Percentiles rank a stretch among this genome's conserved stretches.
These are phyloP conservation scores for Drosophila helvetica DNA, from an alignment of 2,888 invertebrate genomes.

Conservation along the genomic window DNA sequence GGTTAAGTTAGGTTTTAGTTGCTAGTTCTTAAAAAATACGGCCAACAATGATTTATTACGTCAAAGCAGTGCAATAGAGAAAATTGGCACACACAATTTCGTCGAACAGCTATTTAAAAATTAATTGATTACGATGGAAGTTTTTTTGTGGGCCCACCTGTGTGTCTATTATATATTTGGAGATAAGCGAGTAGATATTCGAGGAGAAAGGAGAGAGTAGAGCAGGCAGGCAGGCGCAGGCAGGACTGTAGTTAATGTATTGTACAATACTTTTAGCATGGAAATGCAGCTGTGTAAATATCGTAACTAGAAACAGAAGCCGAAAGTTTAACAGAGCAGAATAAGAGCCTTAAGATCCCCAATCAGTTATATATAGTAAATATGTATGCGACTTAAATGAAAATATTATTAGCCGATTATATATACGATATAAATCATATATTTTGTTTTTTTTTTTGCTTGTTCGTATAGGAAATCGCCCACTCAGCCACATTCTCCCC, in stretches of 20 bases:
- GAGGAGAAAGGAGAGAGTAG: no score
- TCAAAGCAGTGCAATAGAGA: no score
- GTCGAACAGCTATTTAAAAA: background rate
- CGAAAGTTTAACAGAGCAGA: background rate
- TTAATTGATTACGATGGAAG: constrained; percentile 1
- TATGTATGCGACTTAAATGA: constrained; percentile 9
- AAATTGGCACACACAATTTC: no score
- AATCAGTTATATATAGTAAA: constrained; percentile 5
- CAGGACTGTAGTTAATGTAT: constrained; percentile 16
- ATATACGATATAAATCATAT: constrained; percentile 1
- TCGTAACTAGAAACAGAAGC: constrained; percentile 14
- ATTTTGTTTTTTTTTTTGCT: background rate
- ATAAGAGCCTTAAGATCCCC: background rate
- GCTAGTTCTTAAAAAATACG: constrained; percentile 19
- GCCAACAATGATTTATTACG: background rate
- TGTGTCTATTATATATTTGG: constrained; percentile 24
- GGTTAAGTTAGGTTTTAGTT: constrained; percentile 31
- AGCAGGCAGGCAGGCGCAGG: background rate
- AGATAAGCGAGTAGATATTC: constrained; percentile 7
- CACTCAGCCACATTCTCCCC: constrained; percentile 1
- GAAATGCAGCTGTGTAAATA: constrained; percentile 40
- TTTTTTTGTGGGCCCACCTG: constrained; percentile 31
- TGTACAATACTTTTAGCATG: constrained; percentile 18
- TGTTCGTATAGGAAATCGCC: constrained; percentile 1
- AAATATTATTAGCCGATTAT: constrained; percentile 2